These are phyloP conservation scores for Esperia sulphurella DNA, from an alignment of 2,888 invertebrate species.

Conservation along the genomic window DNA sequence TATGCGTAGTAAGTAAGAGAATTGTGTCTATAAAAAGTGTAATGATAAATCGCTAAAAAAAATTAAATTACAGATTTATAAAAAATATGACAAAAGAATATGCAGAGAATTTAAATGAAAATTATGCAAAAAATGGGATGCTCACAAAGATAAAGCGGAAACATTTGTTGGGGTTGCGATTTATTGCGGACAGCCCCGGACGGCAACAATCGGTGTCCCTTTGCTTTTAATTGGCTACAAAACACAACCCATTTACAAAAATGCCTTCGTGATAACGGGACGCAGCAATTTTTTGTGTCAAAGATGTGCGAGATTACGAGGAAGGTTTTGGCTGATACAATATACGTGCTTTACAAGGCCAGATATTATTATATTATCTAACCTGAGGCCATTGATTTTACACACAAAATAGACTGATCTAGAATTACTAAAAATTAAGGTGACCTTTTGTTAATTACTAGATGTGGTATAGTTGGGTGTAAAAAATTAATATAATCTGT, in stretches of 20 bases:
- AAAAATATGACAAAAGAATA: too few relatives aligned
- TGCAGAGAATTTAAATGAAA: conserved; percentile 18
- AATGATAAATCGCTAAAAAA: too few relatives aligned
- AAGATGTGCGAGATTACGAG: too few relatives aligned
- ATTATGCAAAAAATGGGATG: conserved; percentile 23
- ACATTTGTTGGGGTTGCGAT: conserved; percentile 71
- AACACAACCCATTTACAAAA: conserved; percentile 67
- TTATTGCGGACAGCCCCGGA: conserved; percentile 57
- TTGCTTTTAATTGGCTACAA: conserved; percentile 76
- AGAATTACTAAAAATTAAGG: too few relatives aligned
- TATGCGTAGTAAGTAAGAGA: background rate
- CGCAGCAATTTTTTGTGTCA: conserved; percentile 12
- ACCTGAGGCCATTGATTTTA: too few relatives aligned
- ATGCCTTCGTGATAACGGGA: conserved; percentile 52
- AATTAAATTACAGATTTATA: background rate
- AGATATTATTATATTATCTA: too few relatives aligned
- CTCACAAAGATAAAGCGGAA: conserved; percentile 50
- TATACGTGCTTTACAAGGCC: too few relatives aligned
- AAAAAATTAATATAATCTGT: too few relatives aligned
- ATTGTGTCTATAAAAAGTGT: background rate
- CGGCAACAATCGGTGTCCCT: conserved; percentile 57
- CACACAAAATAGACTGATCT: background rate
- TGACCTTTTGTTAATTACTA: too few relatives aligned
- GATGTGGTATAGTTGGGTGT: too few relatives aligned
- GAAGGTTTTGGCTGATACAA: too few relatives aligned